These are phyloP conservation scores for Dromaius novaehollandiae DNA, from an alignment of 2,113 vertebrate genomes.

Conservation along the genomic window DNA sequence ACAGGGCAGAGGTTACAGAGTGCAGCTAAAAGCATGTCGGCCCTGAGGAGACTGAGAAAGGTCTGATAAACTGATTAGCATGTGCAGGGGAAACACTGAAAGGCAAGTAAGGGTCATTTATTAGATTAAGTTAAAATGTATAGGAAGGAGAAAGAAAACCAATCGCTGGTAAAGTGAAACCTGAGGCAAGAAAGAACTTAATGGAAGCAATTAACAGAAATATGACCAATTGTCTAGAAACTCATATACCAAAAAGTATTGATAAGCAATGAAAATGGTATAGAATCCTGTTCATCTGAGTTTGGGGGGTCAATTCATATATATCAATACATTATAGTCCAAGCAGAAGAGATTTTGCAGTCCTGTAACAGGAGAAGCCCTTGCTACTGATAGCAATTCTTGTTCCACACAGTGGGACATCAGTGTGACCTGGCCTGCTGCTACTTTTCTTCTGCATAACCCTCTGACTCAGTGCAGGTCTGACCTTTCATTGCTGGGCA, in stretches of 20 bases:
- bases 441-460: not conserved
- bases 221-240: not conserved
- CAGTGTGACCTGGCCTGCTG: not conserved
- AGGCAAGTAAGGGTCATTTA: not conserved
- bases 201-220: not conserved
- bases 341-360: not conserved
- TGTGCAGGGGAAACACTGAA: not conserved
- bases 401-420: not conserved
- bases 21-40: not conserved
- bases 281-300: not conserved
- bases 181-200: not conserved
- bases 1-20: not conserved
- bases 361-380: not conserved
- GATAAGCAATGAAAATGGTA: not conserved
- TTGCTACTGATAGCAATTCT: not conserved
- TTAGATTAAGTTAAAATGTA: not conserved
- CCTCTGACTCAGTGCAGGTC: not conserved
- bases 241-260: not conserved
- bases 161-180: not conserved
- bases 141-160: not conserved
- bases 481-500: not conserved
- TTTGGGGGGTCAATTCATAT: not conserved
- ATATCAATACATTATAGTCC: not conserved
- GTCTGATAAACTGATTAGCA: not conserved
- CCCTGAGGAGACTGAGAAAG: not conserved